A percentile compares a stretch with the other conserved stretches of the same genome.
Conservation (phyloP, 2,888 invertebrate genomes). For the Dryadula phaetusa region DNA sequence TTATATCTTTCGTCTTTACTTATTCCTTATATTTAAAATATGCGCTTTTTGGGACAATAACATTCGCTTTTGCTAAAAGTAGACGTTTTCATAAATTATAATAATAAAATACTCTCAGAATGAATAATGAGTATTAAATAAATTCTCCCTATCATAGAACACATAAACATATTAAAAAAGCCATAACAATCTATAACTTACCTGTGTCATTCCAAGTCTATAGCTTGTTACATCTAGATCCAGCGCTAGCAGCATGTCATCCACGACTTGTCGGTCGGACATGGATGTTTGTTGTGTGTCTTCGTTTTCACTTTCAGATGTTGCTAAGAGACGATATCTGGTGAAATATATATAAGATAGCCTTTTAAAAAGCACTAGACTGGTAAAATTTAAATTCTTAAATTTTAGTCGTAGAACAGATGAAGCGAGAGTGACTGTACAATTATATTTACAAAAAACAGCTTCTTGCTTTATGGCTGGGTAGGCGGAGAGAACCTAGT, state of each 20-base stretch:
- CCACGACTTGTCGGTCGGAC: constrained; percentile 87
- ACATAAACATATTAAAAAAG: not conserved
- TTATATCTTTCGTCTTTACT: too few relatives aligned
- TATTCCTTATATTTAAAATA: too few relatives aligned
- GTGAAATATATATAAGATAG: constrained; percentile 40
- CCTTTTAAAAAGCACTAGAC: too few relatives aligned
- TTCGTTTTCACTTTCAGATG: constrained; percentile 65
- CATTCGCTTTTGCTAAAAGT: too few relatives aligned
- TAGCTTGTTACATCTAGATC: constrained; percentile 94
- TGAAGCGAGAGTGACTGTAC: too few relatives aligned
- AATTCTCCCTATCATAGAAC: too few relatives aligned
- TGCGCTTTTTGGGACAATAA: too few relatives aligned
- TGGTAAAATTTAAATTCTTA: too few relatives aligned
- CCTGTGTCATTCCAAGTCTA: constrained; percentile 96
- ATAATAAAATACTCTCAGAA: not conserved
- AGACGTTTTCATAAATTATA: not conserved
- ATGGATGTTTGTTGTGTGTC: constrained; percentile 65
- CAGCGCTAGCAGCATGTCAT: constrained; percentile 92
- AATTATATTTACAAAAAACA: too few relatives aligned
- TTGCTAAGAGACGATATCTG: constrained; percentile 82
- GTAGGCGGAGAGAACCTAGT: too few relatives aligned
- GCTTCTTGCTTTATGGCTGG: too few relatives aligned
- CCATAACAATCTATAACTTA: constrained; percentile 72
- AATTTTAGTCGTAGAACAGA: too few relatives aligned
- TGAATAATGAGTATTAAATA: not conserved